Conservation (phyloP, 2,113 vertebrate species). For the Casuarius casuarius region DNA sequence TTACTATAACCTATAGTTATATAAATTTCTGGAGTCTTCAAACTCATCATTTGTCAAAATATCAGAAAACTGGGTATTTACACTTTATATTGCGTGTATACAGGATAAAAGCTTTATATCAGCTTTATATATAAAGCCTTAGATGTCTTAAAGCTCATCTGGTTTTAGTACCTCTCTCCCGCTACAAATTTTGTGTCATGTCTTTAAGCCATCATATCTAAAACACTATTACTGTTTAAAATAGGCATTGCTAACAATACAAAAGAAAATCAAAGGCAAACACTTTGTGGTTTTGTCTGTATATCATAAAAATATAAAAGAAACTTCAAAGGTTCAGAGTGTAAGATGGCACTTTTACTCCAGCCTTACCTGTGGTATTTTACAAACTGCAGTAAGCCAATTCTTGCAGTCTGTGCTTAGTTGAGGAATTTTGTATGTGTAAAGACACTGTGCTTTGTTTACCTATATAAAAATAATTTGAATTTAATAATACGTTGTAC, state of each 20-base stretch:
- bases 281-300: background rate
- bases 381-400: background rate
- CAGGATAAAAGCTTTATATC: background rate
- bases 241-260: background rate
- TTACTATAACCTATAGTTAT: background rate
- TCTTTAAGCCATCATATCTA: background rate
- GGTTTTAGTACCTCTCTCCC: background rate
- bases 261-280: background rate
- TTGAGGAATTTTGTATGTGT: background rate
- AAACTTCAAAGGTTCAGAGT: background rate
- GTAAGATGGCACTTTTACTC: background rate
- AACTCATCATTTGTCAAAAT: background rate
- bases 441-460: background rate
- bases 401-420: background rate
- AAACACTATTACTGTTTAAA: background rate
- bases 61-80: background rate
- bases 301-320: background rate
- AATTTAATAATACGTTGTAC: background rate
- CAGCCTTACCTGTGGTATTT: background rate
- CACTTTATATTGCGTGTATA: background rate
- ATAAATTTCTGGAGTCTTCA: background rate
- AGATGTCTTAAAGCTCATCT: background rate
- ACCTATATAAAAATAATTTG: background rate
- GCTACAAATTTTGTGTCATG: background rate
- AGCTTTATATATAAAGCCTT: background rate